Evolutionary conservation across 2,888 invertebrate species (phyloP), one percentile per base, ranked within the genome.

Genomic region (Boloria euphrosyne): DNA sequence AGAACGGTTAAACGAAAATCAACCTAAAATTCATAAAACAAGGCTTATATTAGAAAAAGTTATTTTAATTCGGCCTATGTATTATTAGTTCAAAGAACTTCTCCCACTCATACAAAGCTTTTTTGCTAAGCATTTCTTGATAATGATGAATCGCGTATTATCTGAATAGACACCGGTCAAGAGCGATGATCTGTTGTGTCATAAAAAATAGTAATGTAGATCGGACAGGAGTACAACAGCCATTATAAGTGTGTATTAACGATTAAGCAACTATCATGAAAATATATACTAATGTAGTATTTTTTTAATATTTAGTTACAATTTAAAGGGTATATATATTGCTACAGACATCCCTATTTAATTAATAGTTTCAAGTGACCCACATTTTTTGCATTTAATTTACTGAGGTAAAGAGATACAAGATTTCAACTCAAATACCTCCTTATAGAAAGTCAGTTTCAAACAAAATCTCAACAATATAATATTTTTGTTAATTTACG

Each of bases 81-180:
- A 54, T 74, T 76, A 77, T 54, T 66, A 76, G 85, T 86, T 86
- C 85, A 84, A 82, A 74, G 83, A 85, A 84, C 86, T 71, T 78
- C 79, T 80, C 84, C 84, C 84, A 87, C 86, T 83, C 77, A 64
- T 73, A 73, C 63, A 67, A 62, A 71, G 72, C 76, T 78, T 84
- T 87, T 88, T 87, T 86, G 80, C 76, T 66, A 70, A 74, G 72
- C 78, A 83, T 82, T 85, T 86, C 83, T 83, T 82, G 82, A 76
- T 80, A 80, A 81, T 84, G 84, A 86, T 87, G 81, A 83, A 86
- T 85, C 78, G 85, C 75, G 79, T 76, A 78, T 78, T 82, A 82
- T 84, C 80, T 81, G 80, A 82, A 83, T 83, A 81, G 75, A 72
- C 71, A 65, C 66, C 72, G 76, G 71, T 73, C 76, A 74, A 72